Conservation (phyloP, 1,140 invertebrate genomes). For the Pentalonia nigronervosa region DNA sequence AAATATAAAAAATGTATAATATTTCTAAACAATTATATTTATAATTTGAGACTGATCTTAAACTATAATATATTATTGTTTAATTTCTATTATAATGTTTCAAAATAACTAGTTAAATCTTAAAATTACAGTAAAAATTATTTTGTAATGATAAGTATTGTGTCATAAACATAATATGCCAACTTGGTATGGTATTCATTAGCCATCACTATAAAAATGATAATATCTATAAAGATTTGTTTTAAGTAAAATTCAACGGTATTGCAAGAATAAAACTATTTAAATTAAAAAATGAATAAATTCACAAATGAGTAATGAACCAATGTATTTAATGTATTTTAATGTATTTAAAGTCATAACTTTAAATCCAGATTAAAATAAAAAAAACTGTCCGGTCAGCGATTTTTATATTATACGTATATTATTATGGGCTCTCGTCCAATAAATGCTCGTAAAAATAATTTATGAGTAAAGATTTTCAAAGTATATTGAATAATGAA, state of each 20-base stretch:
- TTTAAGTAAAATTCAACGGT: neutral
- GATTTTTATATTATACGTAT: neutral
- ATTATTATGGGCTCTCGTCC: conserved; percentile 6
- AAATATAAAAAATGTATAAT: neutral
- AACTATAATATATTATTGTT: neutral
- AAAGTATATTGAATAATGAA: conserved; percentile 5
- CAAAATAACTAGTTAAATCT: neutral
- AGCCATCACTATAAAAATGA: neutral
- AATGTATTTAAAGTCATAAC: neutral
- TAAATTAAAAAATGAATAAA: neutral
- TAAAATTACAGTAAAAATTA: neutral
- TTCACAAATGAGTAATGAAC: neutral
- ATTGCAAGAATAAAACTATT: neutral
- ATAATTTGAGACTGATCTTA: neutral
- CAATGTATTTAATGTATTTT: neutral
- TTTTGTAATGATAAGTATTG: no score
- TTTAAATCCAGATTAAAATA: neutral
- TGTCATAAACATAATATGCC: neutral
- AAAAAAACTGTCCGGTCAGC: neutral
- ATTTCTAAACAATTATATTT: neutral
- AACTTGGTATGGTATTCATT: neutral
- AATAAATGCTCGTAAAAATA: neutral
- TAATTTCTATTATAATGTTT: no score
- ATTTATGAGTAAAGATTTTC: neutral
- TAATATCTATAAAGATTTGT: neutral